Evolutionary conservation across 2,797 vertebrate genomes (phyloP).

Genomic region (Amniataba percoides): DNA sequence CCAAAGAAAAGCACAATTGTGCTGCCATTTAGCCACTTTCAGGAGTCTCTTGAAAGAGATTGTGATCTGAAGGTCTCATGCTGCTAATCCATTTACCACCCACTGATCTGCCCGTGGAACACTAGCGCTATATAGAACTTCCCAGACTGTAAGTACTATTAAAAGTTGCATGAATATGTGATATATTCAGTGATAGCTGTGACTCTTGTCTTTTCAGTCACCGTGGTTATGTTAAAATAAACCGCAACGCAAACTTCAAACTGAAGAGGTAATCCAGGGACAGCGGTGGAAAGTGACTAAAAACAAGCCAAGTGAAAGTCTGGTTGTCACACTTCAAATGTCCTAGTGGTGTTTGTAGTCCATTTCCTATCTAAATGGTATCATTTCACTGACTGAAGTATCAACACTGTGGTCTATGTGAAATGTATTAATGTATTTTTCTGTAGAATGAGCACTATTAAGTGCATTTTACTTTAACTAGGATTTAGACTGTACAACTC

Average conservation of each 20-base stretch:
- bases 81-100: conserved; percentile 60
- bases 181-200: not conserved
- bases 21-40: conserved; percentile 12
- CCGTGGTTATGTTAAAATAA: too few relatives aligned
- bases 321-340: not conserved
- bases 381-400: not conserved
- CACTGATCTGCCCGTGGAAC: conserved; percentile 33
- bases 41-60: conserved; percentile 19
- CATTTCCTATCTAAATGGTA: too few relatives aligned
- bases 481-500: too few relatives aligned
- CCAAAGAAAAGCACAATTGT: not conserved
- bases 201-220: not conserved
- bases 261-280: not conserved
- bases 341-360: too few relatives aligned
- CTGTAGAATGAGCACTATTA: not conserved
- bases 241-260: too few relatives aligned
- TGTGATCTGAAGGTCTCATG: conserved; percentile 40
- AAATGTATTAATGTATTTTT: not conserved
- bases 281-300: not conserved
- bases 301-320: too few relatives aligned
- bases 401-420: not conserved
- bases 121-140: conserved; percentile 4
- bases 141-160: not conserved
- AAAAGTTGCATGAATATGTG: conserved; percentile 16
- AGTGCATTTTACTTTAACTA: not conserved